These are phyloP conservation scores for Labeo catla DNA, from an alignment of 2,113 vertebrate genomes.

Conservation along the genomic window DNA sequence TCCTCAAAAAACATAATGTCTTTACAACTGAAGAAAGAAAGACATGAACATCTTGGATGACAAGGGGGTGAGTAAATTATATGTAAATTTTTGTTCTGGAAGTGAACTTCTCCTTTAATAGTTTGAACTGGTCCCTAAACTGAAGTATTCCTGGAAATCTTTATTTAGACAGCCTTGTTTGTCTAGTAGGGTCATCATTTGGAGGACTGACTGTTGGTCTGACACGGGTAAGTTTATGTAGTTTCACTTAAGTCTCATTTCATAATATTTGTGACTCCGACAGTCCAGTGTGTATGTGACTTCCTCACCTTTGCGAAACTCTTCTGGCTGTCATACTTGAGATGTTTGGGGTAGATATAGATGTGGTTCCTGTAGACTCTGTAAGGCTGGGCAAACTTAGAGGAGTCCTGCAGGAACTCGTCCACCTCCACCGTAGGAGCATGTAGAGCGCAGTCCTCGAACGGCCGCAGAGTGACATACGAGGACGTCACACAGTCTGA, in stretches of 20 bases:
- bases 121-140: too few species aligned
- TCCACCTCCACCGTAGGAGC: constrained; percentile 91
- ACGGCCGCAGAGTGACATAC: constrained; percentile 93
- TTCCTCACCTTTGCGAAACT: constrained; percentile 91
- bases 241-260: too few species aligned
- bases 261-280: too few species aligned
- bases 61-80: too few species aligned
- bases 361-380: constrained; percentile 95
- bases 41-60: too few species aligned
- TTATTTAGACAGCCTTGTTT: too few species aligned
- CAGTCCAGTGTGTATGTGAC: background rate
- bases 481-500: constrained; percentile 95
- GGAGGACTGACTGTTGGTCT: background rate
- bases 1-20: too few species aligned
- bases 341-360: constrained; percentile 96
- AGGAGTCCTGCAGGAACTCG: constrained; percentile 91
- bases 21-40: too few species aligned
- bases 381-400: constrained; percentile 90
- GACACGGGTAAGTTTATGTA: background rate
- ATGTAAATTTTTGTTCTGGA: too few species aligned
- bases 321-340: constrained; percentile 97
- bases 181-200: background rate
- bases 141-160: too few species aligned
- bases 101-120: too few species aligned
- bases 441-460: constrained; percentile 80